Evolutionary conservation across 2,888 invertebrate species (phyloP).

Genomic region (Pterobdella sp.): DNA sequence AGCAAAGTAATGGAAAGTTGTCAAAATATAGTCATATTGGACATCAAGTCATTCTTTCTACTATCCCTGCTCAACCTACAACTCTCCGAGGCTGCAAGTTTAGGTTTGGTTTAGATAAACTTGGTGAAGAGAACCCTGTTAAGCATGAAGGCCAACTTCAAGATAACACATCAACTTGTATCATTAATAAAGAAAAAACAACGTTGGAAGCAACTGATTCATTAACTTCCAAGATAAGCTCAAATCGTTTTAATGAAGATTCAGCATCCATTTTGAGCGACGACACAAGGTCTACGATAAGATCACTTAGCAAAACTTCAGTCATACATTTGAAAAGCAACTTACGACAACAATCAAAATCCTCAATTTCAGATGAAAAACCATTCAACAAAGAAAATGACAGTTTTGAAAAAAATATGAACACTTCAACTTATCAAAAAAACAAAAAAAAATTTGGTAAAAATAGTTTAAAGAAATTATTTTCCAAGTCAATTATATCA

Average conservation of each 20-base stretch:
- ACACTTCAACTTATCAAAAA: not conserved
- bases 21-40: too few relatives aligned
- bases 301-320: not conserved
- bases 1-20: too few relatives aligned
- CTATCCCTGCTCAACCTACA: not conserved
- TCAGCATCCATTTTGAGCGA: not conserved
- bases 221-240: not conserved
- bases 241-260: not conserved
- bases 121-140: not conserved
- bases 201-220: not conserved
- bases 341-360: not conserved
- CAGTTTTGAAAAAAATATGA: not conserved
- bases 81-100: not conserved
- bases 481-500: too few relatives aligned
- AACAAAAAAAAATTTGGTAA: not conserved
- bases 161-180: not conserved
- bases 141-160: not conserved
- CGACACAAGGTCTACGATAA: not conserved
- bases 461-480: too few relatives aligned
- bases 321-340: not conserved
- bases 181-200: not conserved
- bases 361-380: not conserved
- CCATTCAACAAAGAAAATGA: not conserved
- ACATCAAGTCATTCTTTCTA: not conserved
- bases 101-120: too few relatives aligned